phyloP scores from a whole-genome alignment of 2,888 invertebrate species.

The Romanomermis culicivorax region DNA sequence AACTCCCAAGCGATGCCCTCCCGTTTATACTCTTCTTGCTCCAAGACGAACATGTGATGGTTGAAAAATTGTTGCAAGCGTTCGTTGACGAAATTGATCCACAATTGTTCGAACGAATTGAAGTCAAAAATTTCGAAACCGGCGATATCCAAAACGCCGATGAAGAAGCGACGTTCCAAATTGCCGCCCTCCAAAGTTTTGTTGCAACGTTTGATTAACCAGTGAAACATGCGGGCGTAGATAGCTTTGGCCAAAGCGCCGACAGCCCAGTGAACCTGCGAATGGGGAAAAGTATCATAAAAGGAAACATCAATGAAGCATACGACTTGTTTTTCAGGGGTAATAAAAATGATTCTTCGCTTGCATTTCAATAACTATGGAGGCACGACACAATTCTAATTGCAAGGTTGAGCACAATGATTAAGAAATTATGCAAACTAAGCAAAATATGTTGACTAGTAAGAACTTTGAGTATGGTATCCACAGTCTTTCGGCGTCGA shows the following conservation, averaged over 20 bases:
- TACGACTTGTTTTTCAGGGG: no score
- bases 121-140: constrained; percentile 99
- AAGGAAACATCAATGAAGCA: no score
- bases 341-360: no score
- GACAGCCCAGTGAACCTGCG: constrained; percentile 36
- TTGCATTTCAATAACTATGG: no score
- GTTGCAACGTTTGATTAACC: constrained; percentile 98
- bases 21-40: constrained; percentile 85
- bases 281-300: no score
- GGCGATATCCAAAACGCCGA: constrained; percentile 99
- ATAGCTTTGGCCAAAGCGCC: constrained; percentile 34
- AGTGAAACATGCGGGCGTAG: constrained; percentile 38
- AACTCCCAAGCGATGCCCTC: constrained; percentile 87
- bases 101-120: constrained; percentile 92
- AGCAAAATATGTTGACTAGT: no score
- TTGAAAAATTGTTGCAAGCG: constrained; percentile 95
- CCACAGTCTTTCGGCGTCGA: no score
- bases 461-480: no score
- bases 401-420: no score
- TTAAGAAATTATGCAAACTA: no score
- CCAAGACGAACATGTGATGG: constrained; percentile 88
- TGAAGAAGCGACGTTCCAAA: constrained; percentile 94
- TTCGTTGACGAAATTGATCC: constrained; percentile 96
- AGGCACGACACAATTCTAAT: no score
- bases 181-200: constrained; percentile 84